Conservation (phyloP, 2,797 vertebrate genomes). For the Platalea minor region DNA sequence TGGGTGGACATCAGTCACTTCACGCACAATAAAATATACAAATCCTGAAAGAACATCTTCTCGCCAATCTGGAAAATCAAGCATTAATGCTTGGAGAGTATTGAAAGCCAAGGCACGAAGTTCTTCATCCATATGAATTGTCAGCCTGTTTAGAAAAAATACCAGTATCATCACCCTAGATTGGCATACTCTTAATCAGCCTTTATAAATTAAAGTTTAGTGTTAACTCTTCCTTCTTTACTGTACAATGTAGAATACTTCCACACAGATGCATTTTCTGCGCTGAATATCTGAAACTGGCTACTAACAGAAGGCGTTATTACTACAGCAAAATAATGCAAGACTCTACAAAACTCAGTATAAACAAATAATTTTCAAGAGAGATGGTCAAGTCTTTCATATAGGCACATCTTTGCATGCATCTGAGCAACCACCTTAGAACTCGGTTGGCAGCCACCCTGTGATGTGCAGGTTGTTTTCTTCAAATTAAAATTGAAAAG, state of each 20-base stretch:
- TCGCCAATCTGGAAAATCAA: slow-evolving; percentile 97
- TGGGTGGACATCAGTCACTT: slow-evolving; percentile 95
- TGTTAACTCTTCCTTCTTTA: neutral
- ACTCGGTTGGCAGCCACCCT: neutral
- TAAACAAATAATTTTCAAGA: neutral
- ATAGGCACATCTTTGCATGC: neutral
- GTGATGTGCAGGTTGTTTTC: neutral
- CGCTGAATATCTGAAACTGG: neutral
- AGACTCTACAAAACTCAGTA: neutral
- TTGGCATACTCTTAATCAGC: neutral
- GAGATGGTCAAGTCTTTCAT: neutral
- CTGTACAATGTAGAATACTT: neutral
- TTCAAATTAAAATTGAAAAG: neutral
- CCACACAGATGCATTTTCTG: neutral
- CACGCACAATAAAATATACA: slow-evolving; percentile 94
- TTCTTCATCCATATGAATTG: slow-evolving; percentile 99
- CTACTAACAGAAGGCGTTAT: neutral
- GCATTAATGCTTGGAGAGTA: slow-evolving; percentile 96
- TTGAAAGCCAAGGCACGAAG: slow-evolving; percentile 96
- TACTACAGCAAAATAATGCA: neutral
- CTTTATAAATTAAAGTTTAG: neutral
- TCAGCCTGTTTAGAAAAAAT: slow-evolving; percentile 82
- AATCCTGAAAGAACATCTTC: slow-evolving; percentile 98
- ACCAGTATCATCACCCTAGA: neutral
- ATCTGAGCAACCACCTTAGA: neutral